Evolutionary conservation across 2,888 invertebrate species (phyloP), one percentile per base, ranked within the genome.

Genomic region (Criorhina ranunculi): DNA sequence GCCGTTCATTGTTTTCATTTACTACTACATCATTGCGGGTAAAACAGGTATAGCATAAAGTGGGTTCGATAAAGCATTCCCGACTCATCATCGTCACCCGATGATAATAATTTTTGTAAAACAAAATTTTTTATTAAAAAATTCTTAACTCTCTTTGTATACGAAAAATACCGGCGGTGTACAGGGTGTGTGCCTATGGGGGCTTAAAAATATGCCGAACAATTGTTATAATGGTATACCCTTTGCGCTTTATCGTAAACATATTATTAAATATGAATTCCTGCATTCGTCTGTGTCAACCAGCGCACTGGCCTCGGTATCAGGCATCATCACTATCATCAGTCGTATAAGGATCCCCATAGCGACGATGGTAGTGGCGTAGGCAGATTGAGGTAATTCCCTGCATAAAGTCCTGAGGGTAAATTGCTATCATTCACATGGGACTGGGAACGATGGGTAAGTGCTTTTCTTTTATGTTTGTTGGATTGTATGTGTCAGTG

Each of bases 221-320:
- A 60, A 78, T 72, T 66, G 72, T 31, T 73, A 55, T 67, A 53
- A 60, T 53, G 55, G 59, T 12, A 29, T 55, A 53, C 49, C 17
- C 35, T 44, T 9, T 42, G 44, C 31, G 73, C 49, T 72, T 82
- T 70, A 81, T 76, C 35, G 83, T 72, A 62, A 73, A 79, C 69
- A 75, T 83, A 83, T 79, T 78, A 81, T 81, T 53, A 82, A 72
- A 77, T 83, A 83, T 79, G 73, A 79, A 73, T 83, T 83, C 79
- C 78, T 75, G 78, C 78, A 83, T 72, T 81, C 64, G 64, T 59
- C 70, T 66, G 72, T 66, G 77, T 66, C 70, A 42, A 33, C 12
- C 19, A 46, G 17, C 6, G 11, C 49, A 64, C 9, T n/a, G 24
- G 8, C 5, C 19, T 15, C 24, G 24, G 24, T 4, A 24, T 24